phyloP scores from a whole-genome alignment of 1,140 invertebrate species.

The Dinoponera quadriceps region DNA sequence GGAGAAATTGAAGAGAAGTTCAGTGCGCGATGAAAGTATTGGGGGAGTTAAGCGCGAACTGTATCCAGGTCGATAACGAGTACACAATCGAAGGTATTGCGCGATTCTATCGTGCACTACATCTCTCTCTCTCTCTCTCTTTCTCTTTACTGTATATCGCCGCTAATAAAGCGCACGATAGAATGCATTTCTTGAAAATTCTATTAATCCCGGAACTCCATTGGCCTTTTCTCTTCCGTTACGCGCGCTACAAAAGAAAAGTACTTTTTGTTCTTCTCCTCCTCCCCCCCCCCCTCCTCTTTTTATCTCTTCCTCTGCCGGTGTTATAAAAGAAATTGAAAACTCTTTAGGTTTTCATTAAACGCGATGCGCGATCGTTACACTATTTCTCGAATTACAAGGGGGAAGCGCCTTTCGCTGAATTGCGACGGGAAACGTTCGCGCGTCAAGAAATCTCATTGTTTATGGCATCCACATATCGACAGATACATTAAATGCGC shows the following conservation, averaged over 20 bases:
- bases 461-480: conserved; percentile 42
- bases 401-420: neutral
- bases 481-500: conserved; percentile 42
- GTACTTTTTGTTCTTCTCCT: neutral
- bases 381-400: conserved; percentile 11
- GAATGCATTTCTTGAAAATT: conserved; percentile 41
- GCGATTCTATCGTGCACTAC: conserved; percentile 1
- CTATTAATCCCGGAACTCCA: conserved; percentile 32
- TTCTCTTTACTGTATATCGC: too few species aligned
- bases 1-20: conserved; percentile 28
- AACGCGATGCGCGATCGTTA: neutral
- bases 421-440: too few species aligned
- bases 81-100: conserved; percentile 14
- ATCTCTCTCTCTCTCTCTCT: too few species aligned
- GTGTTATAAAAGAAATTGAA: conserved; percentile 32
- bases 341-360: conserved; percentile 32
- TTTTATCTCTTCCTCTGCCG: neutral
- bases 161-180: neutral
- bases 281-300: too few species aligned
- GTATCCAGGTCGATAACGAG: conserved; percentile 2
- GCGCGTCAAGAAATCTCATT: neutral
- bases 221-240: neutral
- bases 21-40: conserved; percentile 9
- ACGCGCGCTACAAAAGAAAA: conserved; percentile 3
- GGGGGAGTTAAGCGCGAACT: conserved; percentile 7